Conservation (phyloP, 2,797 vertebrate species). For the Lemur catta region DNA sequence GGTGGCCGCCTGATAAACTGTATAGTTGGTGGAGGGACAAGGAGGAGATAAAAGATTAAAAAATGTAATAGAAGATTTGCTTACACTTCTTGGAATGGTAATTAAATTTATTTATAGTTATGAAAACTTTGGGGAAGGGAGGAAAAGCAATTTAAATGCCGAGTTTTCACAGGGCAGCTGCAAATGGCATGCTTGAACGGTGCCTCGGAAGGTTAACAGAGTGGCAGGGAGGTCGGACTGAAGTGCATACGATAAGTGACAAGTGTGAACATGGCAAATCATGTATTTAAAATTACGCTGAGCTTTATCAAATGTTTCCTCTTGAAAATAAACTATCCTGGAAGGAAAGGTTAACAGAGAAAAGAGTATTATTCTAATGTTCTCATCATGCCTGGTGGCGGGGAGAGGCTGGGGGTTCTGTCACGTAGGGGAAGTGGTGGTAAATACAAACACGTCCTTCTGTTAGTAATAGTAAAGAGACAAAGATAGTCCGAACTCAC, state of each 20-base stretch:
- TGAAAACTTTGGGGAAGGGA: constrained; percentile 74
- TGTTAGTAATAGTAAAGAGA: not conserved
- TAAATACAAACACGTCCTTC: constrained; percentile 51
- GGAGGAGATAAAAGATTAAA: constrained; percentile 66
- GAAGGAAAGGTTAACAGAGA: constrained; percentile 76
- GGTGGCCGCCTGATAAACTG: constrained; percentile 48
- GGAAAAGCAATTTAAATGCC: constrained; percentile 79
- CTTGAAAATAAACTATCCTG: constrained; percentile 73
- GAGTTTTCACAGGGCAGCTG: constrained; percentile 64
- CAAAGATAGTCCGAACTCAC: not conserved
- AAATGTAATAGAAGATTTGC: constrained; percentile 73
- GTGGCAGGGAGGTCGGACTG: constrained; percentile 65
- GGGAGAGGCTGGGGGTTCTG: not conserved
- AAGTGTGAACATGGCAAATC: constrained; percentile 75
- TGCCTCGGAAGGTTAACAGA: constrained; percentile 71
- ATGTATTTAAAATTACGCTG: constrained; percentile 75
- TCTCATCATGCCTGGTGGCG: not conserved
- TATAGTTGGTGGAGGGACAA: constrained; percentile 51
- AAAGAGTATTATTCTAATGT: constrained; percentile 54
- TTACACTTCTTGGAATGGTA: constrained; percentile 59
- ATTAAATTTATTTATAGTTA: constrained; percentile 78
- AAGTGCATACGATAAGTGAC: constrained; percentile 73
- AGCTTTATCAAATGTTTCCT: constrained; percentile 75
- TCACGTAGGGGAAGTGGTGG: constrained; percentile 15
- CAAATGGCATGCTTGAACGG: constrained; percentile 73